Conservation (phyloP, 2,888 invertebrate species). For the Gibbula magus region DNA sequence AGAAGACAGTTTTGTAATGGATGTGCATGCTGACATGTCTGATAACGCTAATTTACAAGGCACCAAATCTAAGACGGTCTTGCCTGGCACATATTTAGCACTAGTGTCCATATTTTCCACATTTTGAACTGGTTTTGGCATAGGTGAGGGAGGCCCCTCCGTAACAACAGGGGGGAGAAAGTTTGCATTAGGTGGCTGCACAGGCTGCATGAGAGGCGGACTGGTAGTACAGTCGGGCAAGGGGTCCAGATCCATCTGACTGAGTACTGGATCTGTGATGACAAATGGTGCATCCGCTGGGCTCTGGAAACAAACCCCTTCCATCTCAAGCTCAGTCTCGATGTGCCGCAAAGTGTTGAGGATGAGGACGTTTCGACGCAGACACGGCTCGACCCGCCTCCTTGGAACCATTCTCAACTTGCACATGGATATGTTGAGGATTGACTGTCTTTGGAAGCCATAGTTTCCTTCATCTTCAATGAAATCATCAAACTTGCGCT, state of each 20-base stretch:
- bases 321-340: slow-evolving; percentile 86
- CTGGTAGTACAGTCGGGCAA: slow-evolving; percentile 32
- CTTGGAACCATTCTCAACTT: slow-evolving; percentile 84
- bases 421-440: slow-evolving; percentile 93
- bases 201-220: background rate
- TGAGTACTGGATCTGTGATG: slow-evolving; percentile 30
- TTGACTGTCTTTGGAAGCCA: slow-evolving; percentile 81
- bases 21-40: background rate
- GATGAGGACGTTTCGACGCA: slow-evolving; percentile 92
- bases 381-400: slow-evolving; percentile 85
- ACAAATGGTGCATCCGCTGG: slow-evolving; percentile 31
- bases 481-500: slow-evolving; percentile 36
- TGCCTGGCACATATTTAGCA: slow-evolving; percentile 14
- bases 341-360: slow-evolving; percentile 92
- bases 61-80: slow-evolving; percentile 33
- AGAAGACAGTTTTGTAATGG: background rate
- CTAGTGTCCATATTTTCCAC: slow-evolving; percentile 14
- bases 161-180: background rate
- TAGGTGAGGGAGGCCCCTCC: slow-evolving; percentile 6
- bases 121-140: slow-evolving; percentile 21
- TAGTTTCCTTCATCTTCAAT: slow-evolving; percentile 31
- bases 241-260: slow-evolving; percentile 38
- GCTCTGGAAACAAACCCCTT: slow-evolving; percentile 70
- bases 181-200: background rate
- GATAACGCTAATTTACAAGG: slow-evolving; percentile 29